These are phyloP conservation scores for Penaeus indicus DNA, from an alignment of 1,140 invertebrate genomes.

Conservation along the genomic window DNA sequence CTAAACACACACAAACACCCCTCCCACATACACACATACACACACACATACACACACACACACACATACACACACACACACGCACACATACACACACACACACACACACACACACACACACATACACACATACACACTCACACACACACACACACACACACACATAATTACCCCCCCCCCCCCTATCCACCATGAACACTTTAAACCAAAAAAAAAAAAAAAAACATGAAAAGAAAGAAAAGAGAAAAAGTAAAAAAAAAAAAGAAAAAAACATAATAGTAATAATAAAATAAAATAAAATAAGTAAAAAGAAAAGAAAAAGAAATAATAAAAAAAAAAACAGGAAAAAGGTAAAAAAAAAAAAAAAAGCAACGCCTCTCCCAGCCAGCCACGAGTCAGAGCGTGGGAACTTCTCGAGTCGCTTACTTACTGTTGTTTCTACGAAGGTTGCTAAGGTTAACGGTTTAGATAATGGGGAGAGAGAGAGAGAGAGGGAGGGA, in stretches of 20 bases:
- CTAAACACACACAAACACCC: not conserved
- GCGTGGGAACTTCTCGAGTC: not conserved
- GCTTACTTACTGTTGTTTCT: not conserved
- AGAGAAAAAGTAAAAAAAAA: not conserved
- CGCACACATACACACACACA: not conserved
- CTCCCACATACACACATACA: not conserved
- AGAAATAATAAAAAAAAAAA: not conserved
- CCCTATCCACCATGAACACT: not conserved
- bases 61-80: not conserved
- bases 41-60: not conserved
- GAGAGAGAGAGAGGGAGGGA: constrained; percentile 17
- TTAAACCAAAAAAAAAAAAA: not conserved
- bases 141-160: not conserved
- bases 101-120: not conserved
- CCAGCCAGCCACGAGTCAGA: constrained; percentile 9
- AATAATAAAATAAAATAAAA: not conserved
- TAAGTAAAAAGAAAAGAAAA: not conserved
- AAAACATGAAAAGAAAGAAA: not conserved
- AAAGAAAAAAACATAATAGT: not conserved
- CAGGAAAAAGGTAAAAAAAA: not conserved
- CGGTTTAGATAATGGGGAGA: not conserved
- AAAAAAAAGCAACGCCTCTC: constrained; percentile 3
- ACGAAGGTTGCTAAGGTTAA: no score
- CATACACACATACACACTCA: not conserved
- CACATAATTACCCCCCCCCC: not conserved